Conservation (phyloP, 2,888 invertebrate genomes). For the Mesorhabditis spiculigera region DNA sequence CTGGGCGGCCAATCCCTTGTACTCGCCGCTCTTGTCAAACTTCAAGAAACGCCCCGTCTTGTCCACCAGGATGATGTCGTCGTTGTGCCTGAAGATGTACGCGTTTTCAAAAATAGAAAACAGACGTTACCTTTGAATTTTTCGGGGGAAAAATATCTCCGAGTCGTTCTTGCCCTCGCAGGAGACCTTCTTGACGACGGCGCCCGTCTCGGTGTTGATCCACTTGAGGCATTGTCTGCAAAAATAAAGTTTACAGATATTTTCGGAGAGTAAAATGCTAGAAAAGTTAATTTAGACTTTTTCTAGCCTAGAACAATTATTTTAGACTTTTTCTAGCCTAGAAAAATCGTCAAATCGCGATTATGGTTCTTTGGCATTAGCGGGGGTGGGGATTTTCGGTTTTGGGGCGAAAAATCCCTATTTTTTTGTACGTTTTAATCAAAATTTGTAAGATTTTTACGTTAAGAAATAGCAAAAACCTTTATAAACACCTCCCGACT, state of each 20-base stretch:
- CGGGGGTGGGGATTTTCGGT: too few species aligned
- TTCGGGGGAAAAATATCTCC: slow-evolving; percentile 48
- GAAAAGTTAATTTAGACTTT: too few species aligned
- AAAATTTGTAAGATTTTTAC: too few species aligned
- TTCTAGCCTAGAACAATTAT: too few species aligned
- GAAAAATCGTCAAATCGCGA: too few species aligned
- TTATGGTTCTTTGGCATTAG: too few species aligned
- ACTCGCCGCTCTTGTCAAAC: slow-evolving; percentile 32
- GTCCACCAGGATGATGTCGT: slow-evolving; percentile 43
- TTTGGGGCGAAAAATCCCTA: too few species aligned
- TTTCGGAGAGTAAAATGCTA: too few species aligned
- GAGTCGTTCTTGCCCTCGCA: slow-evolving; percentile 41
- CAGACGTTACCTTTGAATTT: slow-evolving; percentile 30
- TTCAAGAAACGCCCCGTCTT: slow-evolving; percentile 48
- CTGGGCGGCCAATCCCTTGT: slow-evolving; percentile 30
- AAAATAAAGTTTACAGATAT: background rate
- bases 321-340: too few species aligned
- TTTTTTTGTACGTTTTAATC: too few species aligned
- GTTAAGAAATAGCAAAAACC: too few species aligned
- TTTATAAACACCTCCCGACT: too few species aligned
- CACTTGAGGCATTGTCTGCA: slow-evolving; percentile 42
- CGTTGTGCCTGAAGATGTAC: slow-evolving; percentile 24
- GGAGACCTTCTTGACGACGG: slow-evolving; percentile 28
- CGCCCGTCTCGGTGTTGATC: slow-evolving; percentile 30
- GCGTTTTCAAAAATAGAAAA: background rate